Evolutionary conservation across 2,113 vertebrate species (phyloP).

Genomic region (Baryphthengus martii): DNA sequence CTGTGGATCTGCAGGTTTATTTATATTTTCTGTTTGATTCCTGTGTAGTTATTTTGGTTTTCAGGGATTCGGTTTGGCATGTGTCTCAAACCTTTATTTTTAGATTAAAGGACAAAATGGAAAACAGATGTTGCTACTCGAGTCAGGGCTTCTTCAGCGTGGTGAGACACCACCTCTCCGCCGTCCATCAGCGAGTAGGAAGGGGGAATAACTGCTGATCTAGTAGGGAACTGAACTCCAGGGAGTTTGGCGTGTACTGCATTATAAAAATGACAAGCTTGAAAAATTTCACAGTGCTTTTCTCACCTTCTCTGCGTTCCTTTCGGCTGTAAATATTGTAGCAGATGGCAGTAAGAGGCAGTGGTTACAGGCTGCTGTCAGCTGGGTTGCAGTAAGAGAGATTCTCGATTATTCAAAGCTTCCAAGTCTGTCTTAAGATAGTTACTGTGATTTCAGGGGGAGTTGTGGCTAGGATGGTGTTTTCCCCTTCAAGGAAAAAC

Average conservation of each 20-base stretch:
- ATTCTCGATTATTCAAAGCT: not conserved
- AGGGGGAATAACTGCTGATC: not conserved
- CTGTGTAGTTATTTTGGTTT: conserved; percentile 62
- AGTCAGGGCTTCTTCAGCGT: not conserved
- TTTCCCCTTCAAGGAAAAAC: not conserved
- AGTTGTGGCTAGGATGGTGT: not conserved
- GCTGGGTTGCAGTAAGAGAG: not conserved
- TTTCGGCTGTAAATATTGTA: conserved; percentile 4
- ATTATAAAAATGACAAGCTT: not conserved
- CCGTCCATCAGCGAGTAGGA: not conserved
- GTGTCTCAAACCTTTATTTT: conserved; percentile 60
- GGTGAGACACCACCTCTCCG: not conserved
- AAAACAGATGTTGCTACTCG: conserved; percentile 61
- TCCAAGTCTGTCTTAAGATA: not conserved
- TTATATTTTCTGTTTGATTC: conserved; percentile 64
- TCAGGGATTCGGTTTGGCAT: conserved; percentile 56
- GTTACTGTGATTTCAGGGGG: not conserved
- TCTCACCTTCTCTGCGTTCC: not conserved
- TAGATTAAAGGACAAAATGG: conserved; percentile 56
- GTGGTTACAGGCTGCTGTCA: not conserved
- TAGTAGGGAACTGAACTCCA: not conserved
- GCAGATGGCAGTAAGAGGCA: not conserved
- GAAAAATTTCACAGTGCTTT: not conserved
- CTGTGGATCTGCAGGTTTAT: conserved; percentile 42
- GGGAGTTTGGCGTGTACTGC: not conserved